phyloP scores from a whole-genome alignment of 2,888 invertebrate genomes.

The Lithosia quadra region DNA sequence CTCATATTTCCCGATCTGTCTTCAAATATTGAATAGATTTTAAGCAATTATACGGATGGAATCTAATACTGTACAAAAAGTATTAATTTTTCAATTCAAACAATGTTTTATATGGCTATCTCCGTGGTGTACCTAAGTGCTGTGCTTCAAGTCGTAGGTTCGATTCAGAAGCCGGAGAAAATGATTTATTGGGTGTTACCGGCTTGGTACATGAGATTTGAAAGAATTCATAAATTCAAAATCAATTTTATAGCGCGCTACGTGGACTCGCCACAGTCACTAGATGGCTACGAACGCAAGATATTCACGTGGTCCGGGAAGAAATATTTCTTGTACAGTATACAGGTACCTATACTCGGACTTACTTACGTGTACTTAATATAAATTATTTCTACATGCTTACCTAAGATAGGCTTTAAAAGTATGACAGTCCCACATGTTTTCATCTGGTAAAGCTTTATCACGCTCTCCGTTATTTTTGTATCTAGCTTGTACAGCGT shows the following conservation, averaged over 20 bases:
- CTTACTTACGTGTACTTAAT: no score
- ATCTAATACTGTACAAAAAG: neutral
- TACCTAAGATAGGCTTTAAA: conserved; percentile 91
- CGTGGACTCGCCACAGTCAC: no score
- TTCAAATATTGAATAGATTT: conserved; percentile 66
- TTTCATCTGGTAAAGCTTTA: conserved; percentile 93
- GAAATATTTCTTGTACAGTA: neutral
- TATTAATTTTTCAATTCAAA: neutral
- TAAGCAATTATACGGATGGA: conserved; percentile 17
- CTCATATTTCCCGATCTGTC: conserved; percentile 91
- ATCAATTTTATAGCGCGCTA: no score
- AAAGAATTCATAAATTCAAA: no score
- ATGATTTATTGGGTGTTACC: no score
- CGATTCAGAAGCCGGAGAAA: no score
- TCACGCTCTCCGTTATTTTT: conserved; percentile 90
- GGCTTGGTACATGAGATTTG: neutral
- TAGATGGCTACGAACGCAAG: no score
- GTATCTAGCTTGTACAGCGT: conserved; percentile 97
- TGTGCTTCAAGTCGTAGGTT: no score
- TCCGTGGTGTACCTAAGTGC: neutral
- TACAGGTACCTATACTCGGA: no score
- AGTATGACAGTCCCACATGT: conserved; percentile 97
- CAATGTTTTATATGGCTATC: neutral
- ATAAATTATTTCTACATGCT: conserved; percentile 36
- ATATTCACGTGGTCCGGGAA: no score